These are phyloP conservation scores for Aurelia sp. DNA, from an alignment of 30 jellyfish, hydroid and myxozoan genomes.

Conservation along the genomic window DNA sequence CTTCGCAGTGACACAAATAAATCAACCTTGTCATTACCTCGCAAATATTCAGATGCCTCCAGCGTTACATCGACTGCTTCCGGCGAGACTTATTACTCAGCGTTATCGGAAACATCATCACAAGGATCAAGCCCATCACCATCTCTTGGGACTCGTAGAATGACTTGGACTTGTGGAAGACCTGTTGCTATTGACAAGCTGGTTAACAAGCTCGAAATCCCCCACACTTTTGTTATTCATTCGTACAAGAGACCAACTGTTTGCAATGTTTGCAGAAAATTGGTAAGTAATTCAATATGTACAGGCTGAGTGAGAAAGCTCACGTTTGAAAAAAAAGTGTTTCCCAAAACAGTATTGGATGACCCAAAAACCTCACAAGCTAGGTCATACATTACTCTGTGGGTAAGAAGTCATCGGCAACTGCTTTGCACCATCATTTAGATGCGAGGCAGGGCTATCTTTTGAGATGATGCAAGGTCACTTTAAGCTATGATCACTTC, in stretches of 20 bases:
- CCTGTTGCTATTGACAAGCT: constrained; percentile 88
- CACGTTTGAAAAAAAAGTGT: too few species aligned
- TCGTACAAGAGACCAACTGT: constrained; percentile 91
- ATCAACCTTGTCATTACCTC: constrained; percentile 49
- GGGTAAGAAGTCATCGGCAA: too few species aligned
- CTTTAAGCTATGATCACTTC: too few species aligned
- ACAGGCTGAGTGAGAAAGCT: too few species aligned
- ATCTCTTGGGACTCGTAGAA: constrained; percentile 67
- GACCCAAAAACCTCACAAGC: too few species aligned
- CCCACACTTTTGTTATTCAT: constrained; percentile 93
- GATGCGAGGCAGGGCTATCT: too few species aligned
- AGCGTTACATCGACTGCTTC: constrained; percentile 62
- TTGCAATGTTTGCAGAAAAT: constrained; percentile 88
- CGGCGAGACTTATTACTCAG: constrained; percentile 50
- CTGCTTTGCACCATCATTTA: too few species aligned
- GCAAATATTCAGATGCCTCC: constrained; percentile 81
- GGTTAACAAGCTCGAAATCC: constrained; percentile 88
- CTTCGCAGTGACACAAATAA: constrained; percentile 55
- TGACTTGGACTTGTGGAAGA: constrained; percentile 96
- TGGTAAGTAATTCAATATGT: constrained; percentile 44
- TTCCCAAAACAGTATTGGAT: too few species aligned
- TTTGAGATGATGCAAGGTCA: too few species aligned
- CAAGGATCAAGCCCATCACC: constrained; percentile 43
- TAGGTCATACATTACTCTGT: too few species aligned
- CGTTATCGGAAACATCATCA: constrained; percentile 31